Evolutionary conservation across 37 sponge, comb jelly and placozoan species (phyloP), one percentile per base, ranked within the genome.

Genomic region (Beroe ovata): DNA sequence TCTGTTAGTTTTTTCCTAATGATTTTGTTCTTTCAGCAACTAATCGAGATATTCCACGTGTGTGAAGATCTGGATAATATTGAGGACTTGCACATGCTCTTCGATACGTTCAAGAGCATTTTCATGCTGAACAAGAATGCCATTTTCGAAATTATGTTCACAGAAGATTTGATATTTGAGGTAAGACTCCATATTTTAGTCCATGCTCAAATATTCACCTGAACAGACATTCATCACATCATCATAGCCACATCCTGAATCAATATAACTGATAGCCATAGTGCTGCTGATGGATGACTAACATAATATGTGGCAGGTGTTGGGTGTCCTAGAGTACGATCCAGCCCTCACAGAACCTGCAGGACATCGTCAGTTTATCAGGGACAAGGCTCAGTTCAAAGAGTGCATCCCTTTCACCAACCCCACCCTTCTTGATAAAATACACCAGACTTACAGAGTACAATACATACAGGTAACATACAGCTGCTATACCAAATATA

Each of bases 11-110:
- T n/a, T n/a, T n/a, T n/a, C n/a, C n/a, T n/a, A n/a, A n/a, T n/a
- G n/a, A n/a, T n/a, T n/a, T n/a, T n/a, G n/a, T n/a, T 16, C 6
- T 77, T 42, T 21, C 94, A 96, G 89, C 81, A 71, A 71, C 91
- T 96, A 0, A 39, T 95, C 3, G 99, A 99, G 33, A 89, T 99
- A 19, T 99, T 99, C 89, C 96, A 94, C 90, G 91, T 95, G 84
- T 99, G 99, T 90, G 99, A 99, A 72, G 96, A 95, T 36, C 88
- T 95, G 69, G 96, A 93, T 30, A 92, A 98, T 72, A 47, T 61
- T 0, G 93, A 92, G 0, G 95, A 96, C 23, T 94, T 98, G 0
- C 92, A 94, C 72, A 71, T 60, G 71, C 92, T 98, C 21, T 94
- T 92, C 84, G 91, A 94, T 39, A 98, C 94, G 8, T 94, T 98